Percentiles rank a stretch among this genome's conserved stretches.
These are phyloP conservation scores for Pogonus chalceus DNA, from an alignment of 1,140 invertebrate genomes.

Conservation along the genomic window DNA sequence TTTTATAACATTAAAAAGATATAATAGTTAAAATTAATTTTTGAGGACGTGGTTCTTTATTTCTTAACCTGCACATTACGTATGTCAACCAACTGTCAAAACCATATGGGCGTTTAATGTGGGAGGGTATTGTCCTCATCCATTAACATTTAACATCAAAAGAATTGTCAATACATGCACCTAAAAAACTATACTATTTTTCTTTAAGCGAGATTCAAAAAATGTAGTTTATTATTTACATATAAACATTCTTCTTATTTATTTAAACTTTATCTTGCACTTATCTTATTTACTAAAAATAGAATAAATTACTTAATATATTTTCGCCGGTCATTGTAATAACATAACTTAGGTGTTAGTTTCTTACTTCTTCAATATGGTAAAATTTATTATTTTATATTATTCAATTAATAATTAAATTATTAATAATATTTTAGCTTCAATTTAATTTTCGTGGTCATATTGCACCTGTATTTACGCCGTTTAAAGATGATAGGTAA, in stretches of 20 bases:
- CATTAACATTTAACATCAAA: no score
- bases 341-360: no score
- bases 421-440: slow-evolving; percentile 15
- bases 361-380: not conserved
- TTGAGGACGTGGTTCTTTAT: not conserved
- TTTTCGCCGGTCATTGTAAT: no score
- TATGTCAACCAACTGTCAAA: not conserved
- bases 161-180: no score
- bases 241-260: no score
- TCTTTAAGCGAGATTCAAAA: no score
- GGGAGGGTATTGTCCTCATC: no score
- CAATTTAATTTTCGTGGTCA: slow-evolving; percentile 45
- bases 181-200: no score
- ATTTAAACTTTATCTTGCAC: no score
- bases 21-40: not conserved
- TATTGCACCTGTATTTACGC: slow-evolving; percentile 57
- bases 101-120: not conserved
- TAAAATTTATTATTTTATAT: not conserved
- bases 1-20: not conserved
- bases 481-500: slow-evolving; percentile 48
- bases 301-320: no score
- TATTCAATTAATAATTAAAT: not conserved
- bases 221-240: no score
- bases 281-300: no score
- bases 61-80: slow-evolving; percentile 1